Evolutionary conservation across 1,140 invertebrate genomes (phyloP), one percentile per base, ranked within the genome.

Genomic region (Orchestia grillus): DNA sequence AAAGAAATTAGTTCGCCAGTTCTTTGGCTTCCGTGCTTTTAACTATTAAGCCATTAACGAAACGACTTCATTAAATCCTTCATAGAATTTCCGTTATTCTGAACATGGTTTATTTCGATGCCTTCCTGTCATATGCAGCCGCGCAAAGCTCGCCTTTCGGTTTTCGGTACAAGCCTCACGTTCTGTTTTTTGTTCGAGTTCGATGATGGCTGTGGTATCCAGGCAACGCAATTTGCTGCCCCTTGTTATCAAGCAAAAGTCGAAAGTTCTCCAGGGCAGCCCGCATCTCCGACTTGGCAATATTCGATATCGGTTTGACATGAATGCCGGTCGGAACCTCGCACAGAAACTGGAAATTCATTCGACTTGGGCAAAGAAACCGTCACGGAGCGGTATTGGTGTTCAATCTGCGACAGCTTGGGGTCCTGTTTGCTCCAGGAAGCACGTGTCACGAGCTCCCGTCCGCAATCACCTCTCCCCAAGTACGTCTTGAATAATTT

Each of bases 241-340:
- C 62, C 15, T 77, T 77, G 62, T 77, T 53, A 53, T 53, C 15
- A 77, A 77, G 62, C 62, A 77, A 77, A 77, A 15, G 62, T 77
- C 62, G 36, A 77, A 77, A 77, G 62, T 77, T 77, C 62, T 77
- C 62, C 28, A 36, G 36, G 62, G 62, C 28, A 19, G 62, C 62
- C 62, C 62, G 62, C 62, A 77, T 77, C 62, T 77, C 15, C 62
- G 62, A 77, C 62, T 15, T 28, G 11, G 62, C 62, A 77, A 77
- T 77, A 77, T 77, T 77, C 62, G 62, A 77, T 77, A 77, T 77
- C 62, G 62, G 62, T 77, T 77, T 77, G 62, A 77, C 62, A 77
- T 36, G 62, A 77, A 77, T 77, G 62, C 62, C 11, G 62, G 28
- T 77, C 28, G 15, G 62, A 77, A 36, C 62, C 62, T 77, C 28